These are phyloP conservation scores for Tetrao urogallus DNA, from an alignment of 2,113 vertebrate species.

Conservation along the genomic window DNA sequence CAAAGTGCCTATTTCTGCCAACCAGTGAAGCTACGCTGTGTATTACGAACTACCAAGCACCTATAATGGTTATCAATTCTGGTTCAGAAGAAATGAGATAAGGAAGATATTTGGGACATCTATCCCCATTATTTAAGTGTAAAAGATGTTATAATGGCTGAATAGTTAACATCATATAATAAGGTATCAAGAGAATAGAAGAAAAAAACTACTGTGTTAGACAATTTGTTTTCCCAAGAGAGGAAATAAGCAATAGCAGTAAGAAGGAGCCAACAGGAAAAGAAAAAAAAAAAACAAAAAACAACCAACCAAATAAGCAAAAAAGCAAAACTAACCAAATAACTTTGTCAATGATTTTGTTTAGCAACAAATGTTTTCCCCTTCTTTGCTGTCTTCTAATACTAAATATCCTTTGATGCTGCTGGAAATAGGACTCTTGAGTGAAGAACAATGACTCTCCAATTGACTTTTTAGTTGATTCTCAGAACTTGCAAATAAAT, in stretches of 20 bases:
- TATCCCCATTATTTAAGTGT: not conserved
- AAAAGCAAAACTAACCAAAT: not conserved
- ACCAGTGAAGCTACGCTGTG: not conserved
- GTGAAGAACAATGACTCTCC: not conserved
- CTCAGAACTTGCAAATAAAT: conserved; percentile 35
- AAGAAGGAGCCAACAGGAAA: not conserved
- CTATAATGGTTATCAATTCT: not conserved
- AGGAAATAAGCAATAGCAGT: not conserved
- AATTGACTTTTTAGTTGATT: not conserved
- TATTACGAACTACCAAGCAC: not conserved
- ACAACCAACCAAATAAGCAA: not conserved
- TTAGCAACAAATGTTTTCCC: not conserved
- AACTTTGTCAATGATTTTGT: not conserved
- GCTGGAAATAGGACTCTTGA: not conserved
- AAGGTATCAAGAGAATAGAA: not conserved
- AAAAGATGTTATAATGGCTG: not conserved
- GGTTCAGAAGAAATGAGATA: not conserved
- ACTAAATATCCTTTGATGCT: not conserved
- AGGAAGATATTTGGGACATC: not conserved
- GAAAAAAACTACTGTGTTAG: not conserved
- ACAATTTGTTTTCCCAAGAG: not conserved
- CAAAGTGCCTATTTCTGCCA: not conserved
- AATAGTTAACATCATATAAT: not conserved
- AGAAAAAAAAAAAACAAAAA: not conserved
- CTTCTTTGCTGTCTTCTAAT: not conserved